Conservation (phyloP, 1,140 invertebrate species). For the Achroia grisella region DNA sequence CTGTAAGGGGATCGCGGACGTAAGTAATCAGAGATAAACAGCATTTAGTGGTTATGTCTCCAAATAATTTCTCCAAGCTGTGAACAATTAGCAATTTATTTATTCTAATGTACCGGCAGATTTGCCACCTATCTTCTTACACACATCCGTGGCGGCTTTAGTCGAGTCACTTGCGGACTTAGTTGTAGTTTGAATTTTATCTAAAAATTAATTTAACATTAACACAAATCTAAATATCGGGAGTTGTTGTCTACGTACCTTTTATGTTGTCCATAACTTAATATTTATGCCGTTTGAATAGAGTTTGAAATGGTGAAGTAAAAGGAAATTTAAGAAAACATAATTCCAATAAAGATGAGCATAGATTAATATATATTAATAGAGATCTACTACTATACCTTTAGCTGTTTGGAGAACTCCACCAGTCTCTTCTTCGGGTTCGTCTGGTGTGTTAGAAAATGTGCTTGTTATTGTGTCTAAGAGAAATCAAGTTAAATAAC, state of each 20-base stretch:
- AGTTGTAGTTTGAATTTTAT: background rate
- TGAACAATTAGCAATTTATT: too few species aligned
- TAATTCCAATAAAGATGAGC: background rate
- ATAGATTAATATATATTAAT: background rate
- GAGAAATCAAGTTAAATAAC: constrained; percentile 18
- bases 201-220: background rate
- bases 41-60: too few species aligned
- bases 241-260: background rate
- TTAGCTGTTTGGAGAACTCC: constrained; percentile 8
- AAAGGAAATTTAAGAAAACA: background rate
- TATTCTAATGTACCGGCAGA: background rate
- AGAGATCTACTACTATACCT: constrained; percentile 10
- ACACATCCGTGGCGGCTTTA: too few species aligned
- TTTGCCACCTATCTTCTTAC: background rate
- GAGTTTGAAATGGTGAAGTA: background rate
- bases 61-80: too few species aligned
- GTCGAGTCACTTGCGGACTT: background rate
- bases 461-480: constrained; percentile 36
- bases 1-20: too few species aligned
- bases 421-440: constrained; percentile 2
- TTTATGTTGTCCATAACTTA: background rate
- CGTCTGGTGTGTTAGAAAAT: constrained; percentile 28
- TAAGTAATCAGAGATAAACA: too few species aligned
- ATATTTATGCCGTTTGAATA: background rate
- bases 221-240: background rate